Conservation (phyloP, 2,888 invertebrate genomes). For the Patella pellucida region DNA sequence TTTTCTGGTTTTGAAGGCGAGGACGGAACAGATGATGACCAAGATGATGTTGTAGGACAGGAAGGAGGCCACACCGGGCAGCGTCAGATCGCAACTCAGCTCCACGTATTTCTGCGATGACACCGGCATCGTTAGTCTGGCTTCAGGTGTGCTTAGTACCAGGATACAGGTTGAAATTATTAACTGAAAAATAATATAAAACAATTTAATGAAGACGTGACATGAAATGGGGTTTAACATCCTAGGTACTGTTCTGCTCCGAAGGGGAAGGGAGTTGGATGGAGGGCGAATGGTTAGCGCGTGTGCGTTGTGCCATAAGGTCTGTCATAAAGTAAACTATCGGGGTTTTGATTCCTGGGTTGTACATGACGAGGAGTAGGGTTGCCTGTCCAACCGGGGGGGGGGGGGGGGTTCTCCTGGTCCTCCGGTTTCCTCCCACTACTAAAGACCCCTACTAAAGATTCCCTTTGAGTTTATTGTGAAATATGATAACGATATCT, state of each 20-base stretch:
- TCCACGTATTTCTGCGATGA: conserved; percentile 46
- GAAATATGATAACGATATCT: no score
- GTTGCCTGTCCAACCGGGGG: no score
- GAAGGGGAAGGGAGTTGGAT: no score
- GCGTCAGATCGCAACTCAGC: conserved; percentile 47
- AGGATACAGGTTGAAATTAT: conserved; percentile 11
- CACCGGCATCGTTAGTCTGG: conserved; percentile 38
- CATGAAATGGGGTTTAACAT: neutral
- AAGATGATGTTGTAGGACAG: conserved; percentile 56
- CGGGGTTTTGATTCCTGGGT: no score
- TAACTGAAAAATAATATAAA: conserved; percentile 21
- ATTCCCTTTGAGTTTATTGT: no score
- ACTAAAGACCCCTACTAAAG: no score
- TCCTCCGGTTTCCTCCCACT: no score
- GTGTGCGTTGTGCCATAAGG: no score
- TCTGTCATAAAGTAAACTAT: no score
- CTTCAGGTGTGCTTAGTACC: conserved; percentile 12
- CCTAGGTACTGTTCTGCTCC: neutral
- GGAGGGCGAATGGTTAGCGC: no score
- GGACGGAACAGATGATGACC: conserved; percentile 50
- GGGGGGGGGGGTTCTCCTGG: no score
- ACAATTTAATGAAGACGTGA: neutral
- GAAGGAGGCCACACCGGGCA: conserved; percentile 44
- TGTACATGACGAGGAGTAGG: no score
- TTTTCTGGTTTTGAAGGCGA: conserved; percentile 61